Conservation (phyloP, 2,797 vertebrate species). For the Typhlichthys eigenmanni region DNA sequence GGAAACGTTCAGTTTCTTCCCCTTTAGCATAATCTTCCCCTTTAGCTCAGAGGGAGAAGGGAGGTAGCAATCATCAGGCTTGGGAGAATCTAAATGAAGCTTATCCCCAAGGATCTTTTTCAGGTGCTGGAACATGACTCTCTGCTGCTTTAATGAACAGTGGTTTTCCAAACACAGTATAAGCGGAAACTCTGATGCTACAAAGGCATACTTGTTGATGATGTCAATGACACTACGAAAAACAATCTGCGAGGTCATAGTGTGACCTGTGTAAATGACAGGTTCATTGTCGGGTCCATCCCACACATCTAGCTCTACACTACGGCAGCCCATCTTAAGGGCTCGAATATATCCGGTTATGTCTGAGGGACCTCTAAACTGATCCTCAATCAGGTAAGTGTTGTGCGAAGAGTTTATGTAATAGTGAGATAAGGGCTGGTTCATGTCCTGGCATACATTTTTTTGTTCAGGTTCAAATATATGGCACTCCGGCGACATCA, state of each 20-base stretch:
- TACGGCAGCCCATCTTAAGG: slow-evolving; percentile 97
- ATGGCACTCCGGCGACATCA: slow-evolving; percentile 94
- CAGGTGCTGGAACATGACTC: slow-evolving; percentile 95
- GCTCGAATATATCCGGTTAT: slow-evolving; percentile 97
- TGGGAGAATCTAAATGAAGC: slow-evolving; percentile 83
- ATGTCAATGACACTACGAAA: slow-evolving; percentile 95
- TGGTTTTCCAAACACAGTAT: slow-evolving; percentile 97
- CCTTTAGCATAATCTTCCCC: slow-evolving; percentile 92
- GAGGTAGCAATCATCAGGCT: slow-evolving; percentile 88
- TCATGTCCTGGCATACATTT: slow-evolving; percentile 96
- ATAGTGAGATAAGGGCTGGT: slow-evolving; percentile 94
- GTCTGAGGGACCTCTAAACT: slow-evolving; percentile 96
- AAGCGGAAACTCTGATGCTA: slow-evolving; percentile 92
- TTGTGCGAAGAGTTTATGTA: slow-evolving; percentile 98
- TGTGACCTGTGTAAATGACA: slow-evolving; percentile 96
- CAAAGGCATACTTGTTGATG: slow-evolving; percentile 95
- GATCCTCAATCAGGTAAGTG: slow-evolving; percentile 98
- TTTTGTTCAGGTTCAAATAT: slow-evolving; percentile 98
- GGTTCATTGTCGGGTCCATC: slow-evolving; percentile 95
- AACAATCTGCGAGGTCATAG: slow-evolving; percentile 96
- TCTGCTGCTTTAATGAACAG: slow-evolving; percentile 94
- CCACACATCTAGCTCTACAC: slow-evolving; percentile 96
- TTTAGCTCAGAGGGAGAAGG: slow-evolving; percentile 89
- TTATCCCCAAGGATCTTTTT: slow-evolving; percentile 95
- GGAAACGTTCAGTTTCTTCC: slow-evolving; percentile 87